These are phyloP conservation scores for Monochamus alternatus DNA, from an alignment of 2,888 invertebrate genomes.

Conservation along the genomic window DNA sequence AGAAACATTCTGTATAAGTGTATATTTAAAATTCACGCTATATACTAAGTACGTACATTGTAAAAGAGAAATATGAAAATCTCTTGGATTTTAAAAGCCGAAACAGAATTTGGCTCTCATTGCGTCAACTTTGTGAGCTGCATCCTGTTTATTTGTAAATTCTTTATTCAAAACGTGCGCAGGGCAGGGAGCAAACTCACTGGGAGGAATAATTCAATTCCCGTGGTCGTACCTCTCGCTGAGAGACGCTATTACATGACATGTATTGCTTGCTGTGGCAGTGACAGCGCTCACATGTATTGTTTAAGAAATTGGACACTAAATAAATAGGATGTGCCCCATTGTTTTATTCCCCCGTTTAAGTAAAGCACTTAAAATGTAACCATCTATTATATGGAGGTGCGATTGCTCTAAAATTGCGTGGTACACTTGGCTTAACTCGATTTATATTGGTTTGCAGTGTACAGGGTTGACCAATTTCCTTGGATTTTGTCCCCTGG, in stretches of 20 bases:
- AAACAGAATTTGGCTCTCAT: slow-evolving; percentile 1
- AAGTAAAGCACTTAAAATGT: too few species aligned
- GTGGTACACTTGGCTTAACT: too few species aligned
- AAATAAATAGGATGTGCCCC: not conserved
- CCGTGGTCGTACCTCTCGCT: slow-evolving; percentile 5
- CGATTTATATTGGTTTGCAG: too few species aligned
- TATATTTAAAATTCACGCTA: too few species aligned
- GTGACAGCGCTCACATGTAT: slow-evolving; percentile 21
- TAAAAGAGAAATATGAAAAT: not conserved
- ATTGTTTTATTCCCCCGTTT: not conserved
- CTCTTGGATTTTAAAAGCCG: not conserved
- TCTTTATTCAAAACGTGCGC: slow-evolving; percentile 3
- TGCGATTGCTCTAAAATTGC: too few species aligned
- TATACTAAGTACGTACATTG: too few species aligned
- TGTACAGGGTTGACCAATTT: too few species aligned
- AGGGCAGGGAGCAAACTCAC: slow-evolving; percentile 14
- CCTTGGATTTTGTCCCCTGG: too few species aligned
- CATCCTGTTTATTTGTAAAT: slow-evolving; percentile 1
- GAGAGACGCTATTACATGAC: slow-evolving; percentile 12
- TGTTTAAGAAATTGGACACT: not conserved
- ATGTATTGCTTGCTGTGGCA: slow-evolving; percentile 3
- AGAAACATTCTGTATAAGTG: too few species aligned
- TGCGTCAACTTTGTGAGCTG: not conserved
- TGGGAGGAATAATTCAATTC: slow-evolving; percentile 25
- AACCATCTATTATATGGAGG: too few species aligned